A percentile compares a stretch with the other conserved stretches of the same genome.
Evolutionary conservation across 2,888 invertebrate genomes (phyloP).

Genomic region (Hemaris fuciformis): DNA sequence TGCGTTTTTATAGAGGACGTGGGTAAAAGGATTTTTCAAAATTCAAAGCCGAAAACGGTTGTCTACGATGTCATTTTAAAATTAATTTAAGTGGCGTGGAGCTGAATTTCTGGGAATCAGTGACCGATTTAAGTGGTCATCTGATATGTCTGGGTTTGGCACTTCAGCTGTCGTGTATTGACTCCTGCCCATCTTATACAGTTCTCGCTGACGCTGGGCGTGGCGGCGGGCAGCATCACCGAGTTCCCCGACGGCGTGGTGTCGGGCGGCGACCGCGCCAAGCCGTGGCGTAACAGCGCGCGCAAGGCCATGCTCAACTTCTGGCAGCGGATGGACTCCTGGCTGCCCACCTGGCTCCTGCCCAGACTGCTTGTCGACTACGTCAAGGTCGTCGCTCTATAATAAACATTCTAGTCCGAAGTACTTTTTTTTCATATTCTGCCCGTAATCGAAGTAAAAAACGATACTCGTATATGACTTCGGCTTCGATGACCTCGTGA

Average conservation of each 20-base stretch:
- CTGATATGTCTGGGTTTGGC: too few relatives aligned
- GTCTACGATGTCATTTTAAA: too few relatives aligned
- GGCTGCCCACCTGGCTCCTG: conserved; percentile 83
- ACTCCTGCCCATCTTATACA: conserved; percentile 59
- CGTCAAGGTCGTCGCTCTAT: conserved; percentile 81
- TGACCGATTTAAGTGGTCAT: too few relatives aligned
- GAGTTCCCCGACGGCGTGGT: conserved; percentile 83
- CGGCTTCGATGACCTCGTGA: too few relatives aligned
- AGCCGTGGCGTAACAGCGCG: conserved; percentile 85
- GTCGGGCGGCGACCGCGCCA: conserved; percentile 57
- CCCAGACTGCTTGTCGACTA: conserved; percentile 81
- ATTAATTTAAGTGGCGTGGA: too few relatives aligned
- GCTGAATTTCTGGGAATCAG: too few relatives aligned
- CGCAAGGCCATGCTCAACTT: conserved; percentile 82
- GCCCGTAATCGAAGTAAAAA: background rate
- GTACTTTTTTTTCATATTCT: background rate
- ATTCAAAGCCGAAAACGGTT: too few relatives aligned
- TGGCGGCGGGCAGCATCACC: conserved; percentile 86
- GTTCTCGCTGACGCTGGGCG: conserved; percentile 85
- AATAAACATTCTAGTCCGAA: conserved; percentile 17
- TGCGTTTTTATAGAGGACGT: too few relatives aligned
- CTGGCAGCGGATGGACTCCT: conserved; percentile 79
- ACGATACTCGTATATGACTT: background rate
- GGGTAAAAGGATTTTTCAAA: too few relatives aligned
- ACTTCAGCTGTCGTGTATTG: too few relatives aligned